phyloP scores from a whole-genome alignment of 2,888 invertebrate species.

The Orchestes rusci region DNA sequence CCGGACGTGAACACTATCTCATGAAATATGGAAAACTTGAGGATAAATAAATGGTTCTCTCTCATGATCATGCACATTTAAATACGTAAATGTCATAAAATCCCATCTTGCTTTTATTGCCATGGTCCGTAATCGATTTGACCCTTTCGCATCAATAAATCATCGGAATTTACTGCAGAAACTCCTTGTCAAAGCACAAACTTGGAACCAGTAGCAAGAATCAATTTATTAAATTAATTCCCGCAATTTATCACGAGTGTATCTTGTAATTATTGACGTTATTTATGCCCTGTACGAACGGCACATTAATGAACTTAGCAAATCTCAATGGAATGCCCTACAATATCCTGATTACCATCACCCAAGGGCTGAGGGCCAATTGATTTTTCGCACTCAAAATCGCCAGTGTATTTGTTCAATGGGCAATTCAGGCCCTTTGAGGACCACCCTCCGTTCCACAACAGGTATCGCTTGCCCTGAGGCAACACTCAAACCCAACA shows the following conservation, averaged over 20 bases:
- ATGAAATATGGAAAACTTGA: too few species aligned
- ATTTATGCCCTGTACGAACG: too few species aligned
- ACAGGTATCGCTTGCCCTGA: constrained; percentile 26
- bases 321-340: too few species aligned
- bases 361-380: constrained; percentile 21
- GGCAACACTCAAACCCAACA: constrained; percentile 21
- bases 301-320: too few species aligned
- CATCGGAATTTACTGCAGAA: constrained; percentile 13
- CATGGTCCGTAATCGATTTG: too few species aligned
- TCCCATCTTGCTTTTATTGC: too few species aligned
- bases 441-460: constrained; percentile 20
- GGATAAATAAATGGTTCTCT: too few species aligned
- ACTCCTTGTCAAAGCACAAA: constrained; percentile 5
- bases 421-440: constrained; percentile 12
- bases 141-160: too few species aligned
- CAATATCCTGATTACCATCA: constrained; percentile 16
- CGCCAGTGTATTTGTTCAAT: constrained; percentile 19
- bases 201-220: constrained; percentile 8
- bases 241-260: constrained; percentile 21
- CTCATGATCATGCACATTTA: too few species aligned
- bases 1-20: too few species aligned
- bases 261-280: constrained; percentile 21
- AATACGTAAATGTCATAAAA: too few species aligned
- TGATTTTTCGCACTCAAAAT: constrained; percentile 26
- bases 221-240: constrained; percentile 23